Percentiles rank a stretch among this genome's conserved stretches.
phyloP scores from a whole-genome alignment of 2,888 invertebrate genomes.

The Neelides folsomi region DNA sequence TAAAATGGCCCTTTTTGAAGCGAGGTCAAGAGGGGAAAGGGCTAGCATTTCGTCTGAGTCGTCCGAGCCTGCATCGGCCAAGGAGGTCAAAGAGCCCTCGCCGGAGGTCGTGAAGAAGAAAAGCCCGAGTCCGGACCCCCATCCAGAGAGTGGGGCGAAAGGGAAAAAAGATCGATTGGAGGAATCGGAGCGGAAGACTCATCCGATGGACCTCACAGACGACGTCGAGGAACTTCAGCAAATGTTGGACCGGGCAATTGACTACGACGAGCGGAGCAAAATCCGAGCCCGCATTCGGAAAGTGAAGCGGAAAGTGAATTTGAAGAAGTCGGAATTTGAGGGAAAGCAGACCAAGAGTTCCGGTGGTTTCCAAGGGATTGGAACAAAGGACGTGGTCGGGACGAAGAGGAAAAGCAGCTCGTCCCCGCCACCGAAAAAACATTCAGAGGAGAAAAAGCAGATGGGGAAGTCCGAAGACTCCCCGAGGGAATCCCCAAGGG shows the following conservation, averaged over 20 bases:
- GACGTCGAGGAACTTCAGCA: conserved; percentile 35
- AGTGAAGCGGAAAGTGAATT: conserved; percentile 47
- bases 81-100: neutral
- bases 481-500: no score
- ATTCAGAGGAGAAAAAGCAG: no score
- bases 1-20: conserved; percentile 31
- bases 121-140: neutral
- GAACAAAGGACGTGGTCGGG: no score
- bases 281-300: conserved; percentile 63
- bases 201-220: conserved; percentile 19
- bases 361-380: no score
- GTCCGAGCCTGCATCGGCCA: conserved; percentile 7
- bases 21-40: conserved; percentile 28
- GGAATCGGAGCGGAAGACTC: neutral
- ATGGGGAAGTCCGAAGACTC: no score
- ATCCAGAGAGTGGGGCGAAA: neutral
- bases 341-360: neutral
- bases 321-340: conserved; percentile 17
- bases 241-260: conserved; percentile 59
- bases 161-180: neutral
- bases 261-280: conserved; percentile 62
- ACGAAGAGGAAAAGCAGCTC: no score
- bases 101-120: neutral
- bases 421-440: no score
- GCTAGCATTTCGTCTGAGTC: conserved; percentile 29